Percentiles rank a stretch among this genome's conserved stretches.
phyloP scores from a whole-genome alignment of 2,888 invertebrate genomes.

The Chironomus riparius region DNA sequence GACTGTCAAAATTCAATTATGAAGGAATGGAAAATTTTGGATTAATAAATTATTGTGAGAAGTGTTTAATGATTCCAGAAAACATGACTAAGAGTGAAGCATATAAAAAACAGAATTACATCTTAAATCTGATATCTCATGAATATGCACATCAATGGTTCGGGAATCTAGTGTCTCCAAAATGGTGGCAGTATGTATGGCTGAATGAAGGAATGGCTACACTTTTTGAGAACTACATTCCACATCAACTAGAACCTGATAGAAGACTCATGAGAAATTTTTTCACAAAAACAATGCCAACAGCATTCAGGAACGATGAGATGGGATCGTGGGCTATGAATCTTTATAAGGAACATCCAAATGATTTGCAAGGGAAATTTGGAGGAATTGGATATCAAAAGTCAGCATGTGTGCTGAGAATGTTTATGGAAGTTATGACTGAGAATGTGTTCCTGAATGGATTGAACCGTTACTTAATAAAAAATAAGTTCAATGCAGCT shows the following conservation, averaged over 20 bases:
- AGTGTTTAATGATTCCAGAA: background rate
- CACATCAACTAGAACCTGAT: background rate
- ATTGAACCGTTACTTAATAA: background rate
- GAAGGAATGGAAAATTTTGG: slow-evolving; percentile 9
- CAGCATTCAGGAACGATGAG: background rate
- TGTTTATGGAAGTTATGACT: background rate
- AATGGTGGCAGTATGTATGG: background rate
- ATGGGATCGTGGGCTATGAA: background rate
- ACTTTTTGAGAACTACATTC: background rate
- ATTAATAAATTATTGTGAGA: background rate
- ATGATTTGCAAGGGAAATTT: background rate
- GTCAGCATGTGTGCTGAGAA: slow-evolving; percentile 2
- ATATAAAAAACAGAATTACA: background rate
- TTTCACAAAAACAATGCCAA: background rate
- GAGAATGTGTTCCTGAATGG: background rate
- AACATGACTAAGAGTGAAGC: background rate
- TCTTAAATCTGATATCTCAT: background rate
- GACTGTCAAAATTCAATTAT: background rate
- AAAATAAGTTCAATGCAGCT: background rate
- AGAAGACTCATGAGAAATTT: background rate
- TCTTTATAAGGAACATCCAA: background rate
- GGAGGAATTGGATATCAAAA: background rate
- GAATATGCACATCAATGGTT: background rate
- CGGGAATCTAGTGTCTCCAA: background rate
- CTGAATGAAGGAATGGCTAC: background rate